These are phyloP conservation scores for Chrysomallon squamiferum DNA, from an alignment of 1,140 invertebrate genomes.

Conservation along the genomic window DNA sequence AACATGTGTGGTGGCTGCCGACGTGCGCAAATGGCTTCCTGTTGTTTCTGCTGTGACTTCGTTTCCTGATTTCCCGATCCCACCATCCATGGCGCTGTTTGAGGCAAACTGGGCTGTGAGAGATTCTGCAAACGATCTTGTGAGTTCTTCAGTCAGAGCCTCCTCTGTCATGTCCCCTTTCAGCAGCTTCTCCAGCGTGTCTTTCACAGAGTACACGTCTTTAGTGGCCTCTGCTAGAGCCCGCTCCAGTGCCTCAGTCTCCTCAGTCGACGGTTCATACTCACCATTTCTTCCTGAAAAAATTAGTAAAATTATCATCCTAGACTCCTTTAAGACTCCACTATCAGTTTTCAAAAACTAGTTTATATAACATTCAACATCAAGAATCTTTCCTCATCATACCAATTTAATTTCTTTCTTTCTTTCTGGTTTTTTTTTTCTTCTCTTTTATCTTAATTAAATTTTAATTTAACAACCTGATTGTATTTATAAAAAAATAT, in stretches of 20 bases:
- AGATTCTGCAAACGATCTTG: constrained; percentile 17
- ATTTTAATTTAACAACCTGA: too few species aligned
- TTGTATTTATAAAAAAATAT: too few species aligned
- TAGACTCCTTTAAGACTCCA: too few species aligned
- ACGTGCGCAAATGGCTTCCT: too few species aligned
- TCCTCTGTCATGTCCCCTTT: constrained; percentile 28
- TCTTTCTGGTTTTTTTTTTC: too few species aligned
- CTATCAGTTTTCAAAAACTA: not conserved
- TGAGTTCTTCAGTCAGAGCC: constrained; percentile 31
- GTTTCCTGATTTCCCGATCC: too few species aligned
- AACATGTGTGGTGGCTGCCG: too few species aligned
- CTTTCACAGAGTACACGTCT: constrained; percentile 35
- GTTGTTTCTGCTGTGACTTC: too few species aligned
- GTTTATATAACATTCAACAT: not conserved
- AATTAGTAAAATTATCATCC: too few species aligned
- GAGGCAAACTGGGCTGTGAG: constrained; percentile 4
- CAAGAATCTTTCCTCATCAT: not conserved
- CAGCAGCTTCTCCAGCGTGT: constrained; percentile 40
- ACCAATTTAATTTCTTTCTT: too few species aligned
- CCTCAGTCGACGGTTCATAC: constrained; percentile 30
- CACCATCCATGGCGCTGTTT: too few species aligned
- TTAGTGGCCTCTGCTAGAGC: constrained; percentile 39
- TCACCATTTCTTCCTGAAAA: constrained; percentile 47
- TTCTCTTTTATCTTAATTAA: too few species aligned
- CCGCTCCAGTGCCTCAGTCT: constrained; percentile 44